A percentile compares a stretch with the other conserved stretches of the same genome.
phyloP scores from a whole-genome alignment of 2,113 vertebrate genomes.

The Heterotis niloticus region DNA sequence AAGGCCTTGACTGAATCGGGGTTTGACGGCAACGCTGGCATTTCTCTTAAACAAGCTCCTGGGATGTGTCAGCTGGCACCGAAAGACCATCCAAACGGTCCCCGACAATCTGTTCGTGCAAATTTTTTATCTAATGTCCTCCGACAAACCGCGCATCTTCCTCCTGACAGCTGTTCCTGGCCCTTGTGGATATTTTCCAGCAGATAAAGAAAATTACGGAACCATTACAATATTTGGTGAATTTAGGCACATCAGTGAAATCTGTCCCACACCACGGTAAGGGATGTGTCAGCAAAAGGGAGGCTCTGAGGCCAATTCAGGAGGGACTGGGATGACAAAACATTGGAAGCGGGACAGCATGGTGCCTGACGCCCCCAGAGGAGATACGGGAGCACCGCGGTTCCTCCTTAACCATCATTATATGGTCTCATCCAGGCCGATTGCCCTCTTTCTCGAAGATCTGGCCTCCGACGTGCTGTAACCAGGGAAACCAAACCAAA shows the following conservation, averaged over 20 bases:
- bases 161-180: background rate
- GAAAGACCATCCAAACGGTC: background rate
- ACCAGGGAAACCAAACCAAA: too few species aligned
- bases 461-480: too few species aligned
- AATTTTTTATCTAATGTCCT: background rate
- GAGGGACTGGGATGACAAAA: too few species aligned
- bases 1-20: background rate
- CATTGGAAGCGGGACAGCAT: too few species aligned
- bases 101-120: background rate
- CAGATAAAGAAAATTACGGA: background rate
- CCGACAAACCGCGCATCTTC: background rate
- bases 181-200: background rate
- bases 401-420: too few species aligned
- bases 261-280: background rate
- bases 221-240: background rate
- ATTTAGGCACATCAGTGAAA: background rate
- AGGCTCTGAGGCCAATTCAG: background rate
- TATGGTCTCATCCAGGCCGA: too few species aligned
- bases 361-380: too few species aligned
- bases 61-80: background rate
- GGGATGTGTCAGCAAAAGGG: background rate
- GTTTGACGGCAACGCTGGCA: background rate
- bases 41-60: background rate
- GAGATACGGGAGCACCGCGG: too few species aligned
- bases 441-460: too few species aligned